Evolutionary conservation across 2,797 vertebrate genomes (phyloP).

Genomic region (Amphiprion clarkii): DNA sequence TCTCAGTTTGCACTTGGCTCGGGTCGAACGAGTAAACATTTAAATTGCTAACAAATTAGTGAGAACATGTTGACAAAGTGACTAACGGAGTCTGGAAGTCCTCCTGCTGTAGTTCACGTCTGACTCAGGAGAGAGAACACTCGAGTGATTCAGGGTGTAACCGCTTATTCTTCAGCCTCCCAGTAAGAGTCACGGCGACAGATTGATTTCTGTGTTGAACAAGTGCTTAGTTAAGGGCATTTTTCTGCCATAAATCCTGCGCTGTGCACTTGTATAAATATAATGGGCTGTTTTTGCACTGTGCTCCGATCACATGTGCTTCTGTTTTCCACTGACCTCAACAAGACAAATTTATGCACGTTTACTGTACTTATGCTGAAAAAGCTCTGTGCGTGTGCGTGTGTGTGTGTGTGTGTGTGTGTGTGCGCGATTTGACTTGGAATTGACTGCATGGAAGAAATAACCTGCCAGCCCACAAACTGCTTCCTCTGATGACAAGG

Average conservation of each 20-base stretch:
- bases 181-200: constrained; percentile 18
- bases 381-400: not conserved
- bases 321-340: constrained; percentile 60
- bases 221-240: not conserved
- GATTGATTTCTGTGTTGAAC: constrained; percentile 12
- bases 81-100: constrained; percentile 49
- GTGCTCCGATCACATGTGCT: constrained; percentile 40
- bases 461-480: constrained; percentile 31
- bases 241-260: constrained; percentile 2
- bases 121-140: constrained; percentile 25
- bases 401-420: not conserved
- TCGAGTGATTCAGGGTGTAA: constrained; percentile 10
- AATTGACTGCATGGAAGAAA: constrained; percentile 44
- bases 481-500: constrained; percentile 44
- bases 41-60: constrained; percentile 54
- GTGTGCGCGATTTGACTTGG: constrained; percentile 12
- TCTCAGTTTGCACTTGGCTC: constrained; percentile 39
- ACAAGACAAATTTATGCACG: constrained; percentile 35
- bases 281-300: constrained; percentile 26
- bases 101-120: constrained; percentile 18
- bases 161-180: constrained; percentile 11
- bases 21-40: constrained; percentile 53
- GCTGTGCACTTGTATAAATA: not conserved
- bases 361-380: constrained; percentile 25
- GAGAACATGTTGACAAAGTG: constrained; percentile 52